Percentiles rank a stretch among this genome's conserved stretches.
These are phyloP conservation scores for Pocillopora damicornis DNA, from an alignment of 64 coral and sea anemone genomes.

Conservation along the genomic window DNA sequence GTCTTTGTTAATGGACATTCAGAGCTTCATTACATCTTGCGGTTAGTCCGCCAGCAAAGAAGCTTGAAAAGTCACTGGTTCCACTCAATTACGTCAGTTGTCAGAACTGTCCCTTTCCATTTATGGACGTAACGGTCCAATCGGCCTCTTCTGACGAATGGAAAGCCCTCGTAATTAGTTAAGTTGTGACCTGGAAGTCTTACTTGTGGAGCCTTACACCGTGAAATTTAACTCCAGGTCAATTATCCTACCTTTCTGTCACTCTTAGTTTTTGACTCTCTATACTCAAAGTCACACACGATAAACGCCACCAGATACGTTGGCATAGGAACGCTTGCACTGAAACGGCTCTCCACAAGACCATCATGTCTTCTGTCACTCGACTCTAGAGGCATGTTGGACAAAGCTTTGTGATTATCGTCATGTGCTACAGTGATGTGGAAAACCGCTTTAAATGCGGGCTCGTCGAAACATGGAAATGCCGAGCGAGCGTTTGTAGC, in stretches of 20 bases:
- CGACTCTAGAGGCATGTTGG: constrained; percentile 63
- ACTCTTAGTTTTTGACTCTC: constrained; percentile 29
- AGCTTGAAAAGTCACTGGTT: too few species aligned
- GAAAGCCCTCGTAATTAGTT: too few species aligned
- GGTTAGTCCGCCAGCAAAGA: too few species aligned
- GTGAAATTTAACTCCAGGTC: not conserved
- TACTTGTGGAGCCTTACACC: not conserved
- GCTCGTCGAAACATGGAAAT: constrained; percentile 82
- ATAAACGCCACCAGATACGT: constrained; percentile 65
- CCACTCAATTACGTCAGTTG: too few species aligned
- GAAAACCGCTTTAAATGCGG: constrained; percentile 64
- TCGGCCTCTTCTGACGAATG: too few species aligned
- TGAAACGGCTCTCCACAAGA: constrained; percentile 36
- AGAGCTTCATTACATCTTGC: too few species aligned
- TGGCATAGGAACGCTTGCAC: constrained; percentile 34
- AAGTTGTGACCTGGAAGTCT: too few species aligned
- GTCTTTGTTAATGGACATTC: too few species aligned
- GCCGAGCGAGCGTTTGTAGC: constrained; percentile 61
- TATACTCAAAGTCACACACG: constrained; percentile 50
- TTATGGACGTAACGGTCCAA: too few species aligned
- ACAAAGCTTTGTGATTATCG: constrained; percentile 36
- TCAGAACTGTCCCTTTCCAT: too few species aligned
- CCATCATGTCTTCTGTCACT: constrained; percentile 18
- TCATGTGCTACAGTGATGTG: constrained; percentile 45
- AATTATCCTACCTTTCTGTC: constrained; percentile 24